Evolutionary conservation across 2,888 invertebrate genomes (phyloP), one percentile per base, ranked within the genome.

Genomic region (Antitype chi): DNA sequence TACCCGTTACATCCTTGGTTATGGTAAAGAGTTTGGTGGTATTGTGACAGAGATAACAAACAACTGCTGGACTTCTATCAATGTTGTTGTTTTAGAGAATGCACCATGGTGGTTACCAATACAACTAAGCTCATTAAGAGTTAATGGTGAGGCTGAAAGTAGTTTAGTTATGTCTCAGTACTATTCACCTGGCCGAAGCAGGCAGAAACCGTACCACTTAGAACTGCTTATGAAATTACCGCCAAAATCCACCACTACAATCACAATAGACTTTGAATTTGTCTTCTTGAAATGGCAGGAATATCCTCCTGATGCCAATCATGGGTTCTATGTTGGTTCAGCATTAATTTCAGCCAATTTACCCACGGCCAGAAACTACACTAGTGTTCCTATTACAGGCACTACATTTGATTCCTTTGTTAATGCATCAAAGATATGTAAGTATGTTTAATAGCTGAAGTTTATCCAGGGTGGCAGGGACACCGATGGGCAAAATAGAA

Each of bases 241-340:
- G 15, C 97, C 99, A 0, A 97, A 97, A 85, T 98, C 99, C 0
- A 97, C 98, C 11, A 98, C 98, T 0, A 97, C 98, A 82, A 97
- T 99, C 70, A 98, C 98, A 15, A 97, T 99, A 85, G 98, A 99
- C 91, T 99, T 99, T 95, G 99, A 99, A 94, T 98, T 99, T 95
- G 98, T 99, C n/a, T 99, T 99, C 92, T 97, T 99, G 9, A 99
- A 99, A 95, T 99, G 99, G 99, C 98, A 99, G 90, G 99, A 99
- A 94, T 99, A 99, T 95, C 99, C 99, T 23, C 99, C 99, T 0
- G 99, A 99, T 97, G 99, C 99, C 0, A 99, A 99, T 97, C 99
- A 99, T 95, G 99, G 99, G 0, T 99, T 99, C 95, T 99, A 99
- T 92, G 97, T 99, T 90, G 99, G 99, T 9, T 98, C 99, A 52